Evolutionary conservation across 2,888 invertebrate species (phyloP), one percentile per base, ranked within the genome.

Genomic region (Chrysolina americana): DNA sequence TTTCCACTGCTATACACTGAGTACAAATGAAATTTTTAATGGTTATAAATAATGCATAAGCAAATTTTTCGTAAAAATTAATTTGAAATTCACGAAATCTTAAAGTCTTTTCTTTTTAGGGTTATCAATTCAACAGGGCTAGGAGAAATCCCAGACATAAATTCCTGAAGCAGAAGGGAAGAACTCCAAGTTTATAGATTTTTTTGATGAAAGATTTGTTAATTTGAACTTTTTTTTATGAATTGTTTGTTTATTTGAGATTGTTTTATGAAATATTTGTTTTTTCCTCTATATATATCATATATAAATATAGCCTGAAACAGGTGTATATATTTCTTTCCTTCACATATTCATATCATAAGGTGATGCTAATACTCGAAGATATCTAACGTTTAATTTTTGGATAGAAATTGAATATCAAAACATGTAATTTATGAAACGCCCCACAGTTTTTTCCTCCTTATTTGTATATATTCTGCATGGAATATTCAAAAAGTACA

Each of bases 401-500:
- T 44, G 44, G 44, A 44, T 44, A 44, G 8, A 44, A 44, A 44
- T 4, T 44, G 2, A 44, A 44, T 44, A 44, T 44, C 44, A 44
- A 44, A 44, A 9, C 44, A 44, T 44, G 44, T 44, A 44, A 44
- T 4, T 44, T 44, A 44, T 44, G 44, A 44, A 44, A 44, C 44
- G 44, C 44, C 8, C 44, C 44, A 44, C 44, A 44, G 2, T 44
- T 11, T 44, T 5, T 44, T 44, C 44, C 44, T 44, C 8, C 44
- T 44, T 6, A 44, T 44, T 44, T 4, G 44, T 44, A 44, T 44
- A 44, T 44, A 44, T 44, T 44, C 44, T 44, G 44, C 44, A 44
- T 44, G 44, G 44, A 44, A 44, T 44, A 44, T 44, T 44, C 44
- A 44, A 44, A 44, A 44, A 44, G 44, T 44, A 44, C 44, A 44